Evolutionary conservation across 2,797 vertebrate species (phyloP), one percentile per base, ranked within the genome.

Genomic region (Gobionotothen gibberifrons): DNA sequence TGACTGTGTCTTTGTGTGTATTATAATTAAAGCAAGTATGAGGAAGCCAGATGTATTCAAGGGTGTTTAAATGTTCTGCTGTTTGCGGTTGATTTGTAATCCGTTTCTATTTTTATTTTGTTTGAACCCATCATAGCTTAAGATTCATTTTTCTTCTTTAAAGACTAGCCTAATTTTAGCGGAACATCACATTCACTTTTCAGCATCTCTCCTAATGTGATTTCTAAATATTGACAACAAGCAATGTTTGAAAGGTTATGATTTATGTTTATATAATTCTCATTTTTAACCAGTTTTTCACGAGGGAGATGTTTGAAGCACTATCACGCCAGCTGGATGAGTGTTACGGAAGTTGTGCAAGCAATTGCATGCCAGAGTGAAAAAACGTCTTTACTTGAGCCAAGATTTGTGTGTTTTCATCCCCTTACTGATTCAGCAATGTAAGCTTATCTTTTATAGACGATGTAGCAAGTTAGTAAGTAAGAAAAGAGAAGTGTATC

Each of bases 261-360:
- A 14, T 13, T 9, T 26, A 2, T 44, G 4, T 42, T 56, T 17
- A 47, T 21, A 29, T 52, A 12, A 9, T 44, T 16, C 15, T 36
- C 7, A 40, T 57, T 60, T 63, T 59, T 15, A 59, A 70, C 51
- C 69, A 26, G 21, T 47, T 29, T 64, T 78, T 59, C 51, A 44
- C 26, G 21, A 55, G 9, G 9, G 64, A 21, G 54, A 65, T 67
- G 53, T 64, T 52, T 57, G 48, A 46, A 59, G 44, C 29, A 26
- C 52, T n/a, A n/a, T 53, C 64, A 15, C 36, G 51, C 36, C 42
- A 62, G 32, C 61, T 69, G 72, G 61, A 67, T 86, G 76, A 85
- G 67, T 75, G 59, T 84, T 73, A 39, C 83, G 79, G 78, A 84
- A 82, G 71, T 87, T 87, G 80, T 79, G 84, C 75, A 88, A 87